These are phyloP conservation scores for Nyctibius bracteatus DNA, from an alignment of 2,113 vertebrate species.

Conservation along the genomic window DNA sequence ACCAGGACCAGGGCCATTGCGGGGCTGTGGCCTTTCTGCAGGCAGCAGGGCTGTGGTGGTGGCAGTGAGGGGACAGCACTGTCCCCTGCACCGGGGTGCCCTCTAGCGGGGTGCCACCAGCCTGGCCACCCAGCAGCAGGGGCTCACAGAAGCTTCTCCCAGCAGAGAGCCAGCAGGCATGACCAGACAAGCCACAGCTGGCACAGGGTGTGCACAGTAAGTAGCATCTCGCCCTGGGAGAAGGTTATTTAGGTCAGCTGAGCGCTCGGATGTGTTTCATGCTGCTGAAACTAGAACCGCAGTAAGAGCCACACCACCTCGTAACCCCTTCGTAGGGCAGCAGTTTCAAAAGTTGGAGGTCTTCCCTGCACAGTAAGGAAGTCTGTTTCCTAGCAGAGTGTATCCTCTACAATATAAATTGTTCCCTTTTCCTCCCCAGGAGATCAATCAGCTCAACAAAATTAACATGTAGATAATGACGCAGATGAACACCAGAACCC, in stretches of 20 bases:
- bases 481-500: not conserved
- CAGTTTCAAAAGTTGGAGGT: not conserved
- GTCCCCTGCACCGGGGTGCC: constrained; percentile 3
- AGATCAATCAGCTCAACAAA: not conserved
- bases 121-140: not conserved
- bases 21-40: not conserved
- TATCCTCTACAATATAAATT: not conserved
- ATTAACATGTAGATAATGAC: not conserved
- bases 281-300: not conserved
- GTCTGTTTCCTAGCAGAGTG: not conserved
- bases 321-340: not conserved
- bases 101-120: constrained; percentile 22
- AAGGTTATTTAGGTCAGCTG: constrained; percentile 29
- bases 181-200: not conserved
- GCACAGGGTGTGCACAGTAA: not conserved
- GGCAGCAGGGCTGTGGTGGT: not conserved
- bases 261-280: not conserved
- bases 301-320: not conserved
- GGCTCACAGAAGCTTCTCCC: not conserved
- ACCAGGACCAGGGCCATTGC: not conserved
- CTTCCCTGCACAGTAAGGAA: not conserved
- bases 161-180: not conserved
- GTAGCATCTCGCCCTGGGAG: not conserved
- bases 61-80: not conserved
- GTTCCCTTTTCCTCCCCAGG: not conserved